Percentiles rank a stretch among this genome's conserved stretches.
These are phyloP conservation scores for Lycophotia porphyrea DNA, from an alignment of 2,888 invertebrate species.

Conservation along the genomic window DNA sequence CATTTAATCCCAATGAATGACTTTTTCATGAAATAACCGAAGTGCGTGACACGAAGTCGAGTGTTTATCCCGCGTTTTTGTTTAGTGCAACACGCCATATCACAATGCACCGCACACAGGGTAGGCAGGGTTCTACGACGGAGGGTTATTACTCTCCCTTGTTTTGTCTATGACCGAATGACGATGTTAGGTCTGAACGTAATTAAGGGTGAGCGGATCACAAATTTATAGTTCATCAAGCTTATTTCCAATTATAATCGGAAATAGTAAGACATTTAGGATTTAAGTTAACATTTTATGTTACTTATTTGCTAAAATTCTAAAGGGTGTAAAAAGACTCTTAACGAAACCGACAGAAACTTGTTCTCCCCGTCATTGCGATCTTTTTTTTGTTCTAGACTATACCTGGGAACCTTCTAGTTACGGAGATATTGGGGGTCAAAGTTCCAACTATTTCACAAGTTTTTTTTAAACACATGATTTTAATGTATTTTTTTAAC, in stretches of 20 bases:
- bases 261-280: background rate
- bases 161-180: constrained; percentile 34
- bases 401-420: too few species aligned
- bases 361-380: too few species aligned
- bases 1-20: too few species aligned
- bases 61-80: constrained; percentile 11
- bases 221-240: constrained; percentile 28
- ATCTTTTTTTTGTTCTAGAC: too few species aligned
- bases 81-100: constrained; percentile 4
- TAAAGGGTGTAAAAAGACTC: too few species aligned
- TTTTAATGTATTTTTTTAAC: too few species aligned
- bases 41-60: background rate
- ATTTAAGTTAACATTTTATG: background rate
- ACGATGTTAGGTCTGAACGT: constrained; percentile 27
- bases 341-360: too few species aligned
- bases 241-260: constrained; percentile 33
- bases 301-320: too few species aligned
- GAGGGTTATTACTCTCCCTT: constrained; percentile 40
- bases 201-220: constrained; percentile 39
- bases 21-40: too few species aligned
- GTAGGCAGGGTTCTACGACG: constrained; percentile 12
- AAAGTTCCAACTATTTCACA: too few species aligned
- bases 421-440: too few species aligned
- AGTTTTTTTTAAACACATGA: too few species aligned
- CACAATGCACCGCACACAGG: constrained; percentile 2